These are phyloP conservation scores for Bellardia pandia DNA, from an alignment of 2,888 invertebrate genomes.

Conservation along the genomic window DNA sequence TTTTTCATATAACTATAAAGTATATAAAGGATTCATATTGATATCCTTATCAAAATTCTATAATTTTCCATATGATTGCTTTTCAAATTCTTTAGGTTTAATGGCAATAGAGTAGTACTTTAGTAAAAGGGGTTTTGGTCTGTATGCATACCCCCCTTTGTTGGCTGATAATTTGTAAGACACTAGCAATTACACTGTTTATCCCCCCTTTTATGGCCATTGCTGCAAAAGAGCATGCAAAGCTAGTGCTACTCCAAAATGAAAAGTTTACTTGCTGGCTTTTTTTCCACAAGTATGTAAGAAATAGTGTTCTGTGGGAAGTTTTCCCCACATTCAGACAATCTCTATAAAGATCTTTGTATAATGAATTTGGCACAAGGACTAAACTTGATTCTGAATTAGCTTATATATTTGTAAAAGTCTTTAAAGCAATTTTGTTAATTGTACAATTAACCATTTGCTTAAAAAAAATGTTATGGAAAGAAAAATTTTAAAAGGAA, in stretches of 20 bases:
- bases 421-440: constrained; percentile 30
- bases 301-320: constrained; percentile 33
- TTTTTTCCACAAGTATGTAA: constrained; percentile 40
- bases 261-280: constrained; percentile 43
- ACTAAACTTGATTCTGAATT: background rate
- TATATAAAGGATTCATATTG: background rate
- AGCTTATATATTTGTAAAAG: background rate
- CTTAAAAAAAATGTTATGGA: constrained; percentile 14
- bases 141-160: constrained; percentile 28
- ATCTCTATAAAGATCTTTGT: constrained; percentile 64
- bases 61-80: constrained; percentile 74
- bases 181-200: constrained; percentile 82
- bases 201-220: constrained; percentile 79
- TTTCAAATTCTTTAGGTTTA: constrained; percentile 38
- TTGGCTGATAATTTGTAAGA: constrained; percentile 55
- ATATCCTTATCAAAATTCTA: constrained; percentile 26
- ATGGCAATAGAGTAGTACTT: background rate
- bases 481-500: background rate
- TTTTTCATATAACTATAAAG: constrained; percentile 5
- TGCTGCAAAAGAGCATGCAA: constrained; percentile 54
- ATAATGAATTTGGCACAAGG: background rate
- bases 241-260: constrained; percentile 60
- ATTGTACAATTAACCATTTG: constrained; percentile 68
- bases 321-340: constrained; percentile 28
- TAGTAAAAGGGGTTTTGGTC: background rate